Conservation (phyloP, 1,140 invertebrate species). For the Eumeta japonica region DNA sequence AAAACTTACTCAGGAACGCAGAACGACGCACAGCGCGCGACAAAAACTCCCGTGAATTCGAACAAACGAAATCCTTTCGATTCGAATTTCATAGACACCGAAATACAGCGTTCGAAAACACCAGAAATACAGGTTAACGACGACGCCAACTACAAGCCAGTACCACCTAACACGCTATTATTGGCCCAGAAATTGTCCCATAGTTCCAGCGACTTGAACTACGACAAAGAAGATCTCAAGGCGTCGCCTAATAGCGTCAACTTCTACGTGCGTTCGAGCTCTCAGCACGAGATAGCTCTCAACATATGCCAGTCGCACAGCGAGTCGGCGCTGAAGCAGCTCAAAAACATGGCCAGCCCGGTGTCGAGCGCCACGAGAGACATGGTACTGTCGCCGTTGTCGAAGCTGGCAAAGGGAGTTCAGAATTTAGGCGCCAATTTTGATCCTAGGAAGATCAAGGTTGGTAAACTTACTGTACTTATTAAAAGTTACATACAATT, state of each 20-base stretch:
- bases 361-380: conserved; percentile 66
- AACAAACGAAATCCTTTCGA: conserved; percentile 60
- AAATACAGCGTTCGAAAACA: conserved; percentile 13
- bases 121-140: conserved; percentile 57
- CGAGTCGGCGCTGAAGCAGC: conserved; percentile 72
- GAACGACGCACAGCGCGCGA: conserved; percentile 5
- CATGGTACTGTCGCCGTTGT: conserved; percentile 71
- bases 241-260: too few relatives aligned
- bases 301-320: conserved; percentile 76
- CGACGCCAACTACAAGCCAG: conserved; percentile 34
- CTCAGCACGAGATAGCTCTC: conserved; percentile 63
- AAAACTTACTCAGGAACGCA: neutral
- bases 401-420: conserved; percentile 80
- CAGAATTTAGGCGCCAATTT: conserved; percentile 80
- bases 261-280: conserved; percentile 61
- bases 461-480: conserved; percentile 15
- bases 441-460: conserved; percentile 75
- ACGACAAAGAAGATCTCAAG: conserved; percentile 19
- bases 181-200: conserved; percentile 65
- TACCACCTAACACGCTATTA: conserved; percentile 56
- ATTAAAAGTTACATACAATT: neutral
- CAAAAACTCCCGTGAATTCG: conserved; percentile 34
- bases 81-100: conserved; percentile 16
- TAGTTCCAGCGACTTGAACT: conserved; percentile 66
- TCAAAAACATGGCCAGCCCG: conserved; percentile 67